Evolutionary conservation across 2,113 vertebrate genomes (phyloP).

Genomic region (Perca schrenkii): DNA sequence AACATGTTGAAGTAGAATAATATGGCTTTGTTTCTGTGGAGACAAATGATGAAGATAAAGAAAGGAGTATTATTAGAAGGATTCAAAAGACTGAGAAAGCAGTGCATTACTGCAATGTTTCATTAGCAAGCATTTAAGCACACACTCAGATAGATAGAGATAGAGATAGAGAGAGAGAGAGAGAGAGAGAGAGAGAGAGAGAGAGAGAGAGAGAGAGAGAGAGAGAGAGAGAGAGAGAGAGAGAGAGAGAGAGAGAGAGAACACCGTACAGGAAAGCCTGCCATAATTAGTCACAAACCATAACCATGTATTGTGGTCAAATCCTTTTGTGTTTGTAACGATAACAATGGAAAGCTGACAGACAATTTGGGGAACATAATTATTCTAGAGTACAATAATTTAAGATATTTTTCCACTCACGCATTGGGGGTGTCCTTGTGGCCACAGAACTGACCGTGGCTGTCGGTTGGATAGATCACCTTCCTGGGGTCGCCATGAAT

Average conservation of each 20-base stretch:
- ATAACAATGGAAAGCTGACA: conserved; percentile 49
- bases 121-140: conserved; percentile 21
- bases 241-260: neutral
- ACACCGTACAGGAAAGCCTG: neutral
- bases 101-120: conserved; percentile 34
- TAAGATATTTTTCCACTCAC: conserved; percentile 85
- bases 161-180: neutral
- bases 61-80: conserved; percentile 29
- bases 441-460: conserved; percentile 95
- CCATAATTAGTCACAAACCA: conserved; percentile 62
- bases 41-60: conserved; percentile 54
- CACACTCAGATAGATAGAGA: neutral
- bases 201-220: neutral
- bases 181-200: neutral
- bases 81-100: conserved; percentile 20
- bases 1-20: conserved; percentile 98
- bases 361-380: conserved; percentile 50
- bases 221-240: neutral
- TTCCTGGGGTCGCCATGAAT: conserved; percentile 94
- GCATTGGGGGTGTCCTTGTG: conserved; percentile 91
- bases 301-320: conserved; percentile 37
- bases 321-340: conserved; percentile 34
- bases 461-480: conserved; percentile 95
- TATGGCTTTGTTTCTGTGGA: conserved; percentile 93
- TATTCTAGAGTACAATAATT: conserved; percentile 26